Conservation (phyloP, 64 coral and sea anemone genomes). For the Porites lutea region DNA sequence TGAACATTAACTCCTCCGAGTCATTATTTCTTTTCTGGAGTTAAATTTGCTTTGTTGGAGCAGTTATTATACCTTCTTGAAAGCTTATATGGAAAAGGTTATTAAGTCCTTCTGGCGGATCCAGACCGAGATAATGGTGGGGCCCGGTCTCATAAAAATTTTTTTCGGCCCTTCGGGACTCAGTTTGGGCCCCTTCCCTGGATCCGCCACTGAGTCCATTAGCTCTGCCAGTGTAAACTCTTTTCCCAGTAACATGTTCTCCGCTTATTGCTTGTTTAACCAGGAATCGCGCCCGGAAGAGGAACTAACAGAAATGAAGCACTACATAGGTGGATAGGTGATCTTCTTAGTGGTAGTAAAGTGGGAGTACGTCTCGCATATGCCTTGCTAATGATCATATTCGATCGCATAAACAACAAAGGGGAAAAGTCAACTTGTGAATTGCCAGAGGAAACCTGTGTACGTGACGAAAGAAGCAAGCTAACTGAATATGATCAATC, state of each 20-base stretch:
- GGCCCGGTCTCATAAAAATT: too few species aligned
- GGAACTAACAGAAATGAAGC: constrained; percentile 63
- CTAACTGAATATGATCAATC: constrained; percentile 1
- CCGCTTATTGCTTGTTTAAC: not conserved
- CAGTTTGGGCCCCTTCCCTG: too few species aligned
- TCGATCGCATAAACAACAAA: constrained; percentile 54
- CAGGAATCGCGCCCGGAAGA: constrained; percentile 44
- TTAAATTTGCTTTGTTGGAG: too few species aligned
- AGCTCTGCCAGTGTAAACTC: not conserved
- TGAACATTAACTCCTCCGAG: too few species aligned
- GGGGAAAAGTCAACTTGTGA: not conserved
- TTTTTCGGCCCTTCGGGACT: too few species aligned
- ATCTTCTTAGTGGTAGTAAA: constrained; percentile 60
- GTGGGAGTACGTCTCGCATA: constrained; percentile 47
- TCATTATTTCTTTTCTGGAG: too few species aligned
- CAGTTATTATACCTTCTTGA: too few species aligned
- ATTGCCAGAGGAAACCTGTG: constrained; percentile 8
- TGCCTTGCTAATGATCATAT: constrained; percentile 54
- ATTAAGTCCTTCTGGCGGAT: too few species aligned
- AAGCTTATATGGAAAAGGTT: too few species aligned
- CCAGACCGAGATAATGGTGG: too few species aligned
- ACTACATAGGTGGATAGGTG: constrained; percentile 33
- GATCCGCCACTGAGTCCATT: not conserved
- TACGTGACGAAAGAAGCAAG: constrained; percentile 4
- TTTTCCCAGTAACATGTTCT: not conserved